Base-by-base conservation (phyloP, 1,140 invertebrate species). In the Panagrolaimus sp. region DNA sequence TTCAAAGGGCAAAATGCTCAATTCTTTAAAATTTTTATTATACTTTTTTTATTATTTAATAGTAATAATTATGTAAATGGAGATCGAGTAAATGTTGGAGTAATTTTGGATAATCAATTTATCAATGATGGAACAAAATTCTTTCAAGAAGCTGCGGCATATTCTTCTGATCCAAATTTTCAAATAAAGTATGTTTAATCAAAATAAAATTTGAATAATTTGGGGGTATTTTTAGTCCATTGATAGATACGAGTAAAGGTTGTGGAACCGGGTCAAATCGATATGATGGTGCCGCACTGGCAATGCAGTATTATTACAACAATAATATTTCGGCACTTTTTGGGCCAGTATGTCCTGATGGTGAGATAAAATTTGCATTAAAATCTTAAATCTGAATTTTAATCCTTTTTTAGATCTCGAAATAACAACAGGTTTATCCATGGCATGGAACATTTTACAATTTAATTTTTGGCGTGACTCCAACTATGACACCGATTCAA, bases 401-500 rank as follows among this genome's bases (percentile, higher is more conserved):
- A 69, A 68, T 12, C 12, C 0, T 48, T 24, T 26, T 65, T 43
- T 44, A 75, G 73, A 75, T 43, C 62, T 75, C 47, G 63, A 64
- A 28, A 45, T 76, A 43, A 58, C 45, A 43, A 65, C 26, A 15
- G 44, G 73, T 24, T 24, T 71, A 7, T 43, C 72, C n/a, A 21
- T 44, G 8, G 17, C 65, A 28, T 38, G 48, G 65, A 32, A 75
- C 48, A 44, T 69, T 14, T 15, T 75, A 12, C 69, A 76, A 63
- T 75, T 73, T 55, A 68, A 75, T 47, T 75, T 76, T 45, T 76
- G 73, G 73, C 47, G 58, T 14, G 73, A 75, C 38, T 65, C 44
- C 24, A 52, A 48, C n/a, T 26, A 28, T 15, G 46, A 63, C 21
- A 44, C 10, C n/a, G 52, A 15, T n/a, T 14, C 21, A n/a, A 32